Evolutionary conservation across 2,888 invertebrate genomes (phyloP).

Genomic region (Amphipyra berbera): DNA sequence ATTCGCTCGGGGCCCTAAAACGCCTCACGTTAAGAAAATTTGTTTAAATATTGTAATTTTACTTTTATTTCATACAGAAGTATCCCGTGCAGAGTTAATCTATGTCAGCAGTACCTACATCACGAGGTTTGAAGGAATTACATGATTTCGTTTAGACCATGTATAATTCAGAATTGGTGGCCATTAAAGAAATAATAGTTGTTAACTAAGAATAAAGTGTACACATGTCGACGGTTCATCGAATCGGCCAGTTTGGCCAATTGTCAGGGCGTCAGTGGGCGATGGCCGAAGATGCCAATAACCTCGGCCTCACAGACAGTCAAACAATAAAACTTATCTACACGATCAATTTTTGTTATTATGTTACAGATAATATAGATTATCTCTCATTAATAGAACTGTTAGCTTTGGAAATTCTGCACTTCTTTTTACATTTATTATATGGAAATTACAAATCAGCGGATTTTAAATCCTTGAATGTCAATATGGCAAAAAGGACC

Average conservation of each 20-base stretch:
- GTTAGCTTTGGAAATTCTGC: neutral
- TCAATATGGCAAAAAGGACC: too few species aligned
- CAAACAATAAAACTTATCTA: constrained; percentile 30
- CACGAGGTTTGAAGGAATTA: too few species aligned
- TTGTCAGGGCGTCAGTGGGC: constrained; percentile 48
- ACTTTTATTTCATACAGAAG: too few species aligned
- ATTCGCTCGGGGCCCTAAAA: too few species aligned
- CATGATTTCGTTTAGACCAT: too few species aligned
- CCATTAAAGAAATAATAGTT: constrained; percentile 23
- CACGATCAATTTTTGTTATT: constrained; percentile 12
- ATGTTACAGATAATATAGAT: neutral
- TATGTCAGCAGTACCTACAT: too few species aligned
- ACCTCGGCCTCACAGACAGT: constrained; percentile 43
- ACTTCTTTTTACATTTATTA: too few species aligned
- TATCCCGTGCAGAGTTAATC: too few species aligned
- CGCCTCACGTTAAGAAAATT: too few species aligned
- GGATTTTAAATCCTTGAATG: too few species aligned
- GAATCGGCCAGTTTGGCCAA: constrained; percentile 38
- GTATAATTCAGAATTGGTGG: neutral
- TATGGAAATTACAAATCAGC: too few species aligned
- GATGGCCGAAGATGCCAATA: constrained; percentile 49
- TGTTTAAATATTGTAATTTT: too few species aligned
- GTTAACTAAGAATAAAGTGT: constrained; percentile 12
- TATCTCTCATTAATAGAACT: neutral
- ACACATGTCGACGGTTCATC: constrained; percentile 43